Evolutionary conservation across 2,797 vertebrate genomes (phyloP).

Genomic region (Linurgus olivaceus): DNA sequence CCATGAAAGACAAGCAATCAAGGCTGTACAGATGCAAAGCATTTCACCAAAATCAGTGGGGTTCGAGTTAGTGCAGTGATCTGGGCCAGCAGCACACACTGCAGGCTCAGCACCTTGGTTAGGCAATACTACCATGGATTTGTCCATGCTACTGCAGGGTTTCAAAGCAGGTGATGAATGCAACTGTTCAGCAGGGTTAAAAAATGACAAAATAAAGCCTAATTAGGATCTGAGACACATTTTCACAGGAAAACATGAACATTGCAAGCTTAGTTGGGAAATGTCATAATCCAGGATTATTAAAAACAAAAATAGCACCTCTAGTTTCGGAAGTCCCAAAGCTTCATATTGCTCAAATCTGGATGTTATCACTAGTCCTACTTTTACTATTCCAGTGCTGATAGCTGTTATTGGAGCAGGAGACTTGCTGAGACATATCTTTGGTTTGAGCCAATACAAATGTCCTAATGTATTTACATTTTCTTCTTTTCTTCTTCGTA

Average conservation of each 20-base stretch:
- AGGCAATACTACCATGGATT: not conserved
- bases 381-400: not conserved
- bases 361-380: not conserved
- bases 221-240: not conserved
- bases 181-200: not conserved
- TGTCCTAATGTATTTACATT: not conserved
- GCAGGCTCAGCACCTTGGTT: not conserved
- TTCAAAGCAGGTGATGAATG: not conserved
- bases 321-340: not conserved
- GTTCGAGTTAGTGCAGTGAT: not conserved
- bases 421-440: not conserved
- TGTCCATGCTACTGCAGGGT: not conserved
- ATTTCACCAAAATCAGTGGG: not conserved
- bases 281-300: not conserved
- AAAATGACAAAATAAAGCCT: not conserved
- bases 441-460: not conserved
- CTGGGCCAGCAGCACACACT: not conserved
- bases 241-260: not conserved
- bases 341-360: not conserved
- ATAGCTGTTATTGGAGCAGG: not conserved
- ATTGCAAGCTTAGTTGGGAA: not conserved
- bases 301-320: not conserved
- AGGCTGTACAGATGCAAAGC: not conserved
- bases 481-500: not conserved
- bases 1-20: not conserved